Conservation (phyloP, 2,113 vertebrate species). For the Ramphastos sulfuratus region DNA sequence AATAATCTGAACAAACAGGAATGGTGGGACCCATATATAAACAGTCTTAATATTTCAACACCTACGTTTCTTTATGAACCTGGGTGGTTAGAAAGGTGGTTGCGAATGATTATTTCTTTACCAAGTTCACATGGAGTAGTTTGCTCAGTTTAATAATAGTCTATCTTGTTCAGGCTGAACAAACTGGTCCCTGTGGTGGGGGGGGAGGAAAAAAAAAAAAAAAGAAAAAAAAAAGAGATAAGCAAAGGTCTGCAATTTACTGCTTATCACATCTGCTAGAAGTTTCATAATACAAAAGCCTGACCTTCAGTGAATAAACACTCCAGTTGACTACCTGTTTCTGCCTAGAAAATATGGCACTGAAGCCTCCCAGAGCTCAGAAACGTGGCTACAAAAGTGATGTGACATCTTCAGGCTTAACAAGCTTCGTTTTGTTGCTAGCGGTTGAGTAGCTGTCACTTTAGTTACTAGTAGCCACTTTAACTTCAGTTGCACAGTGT, state of each 20-base stretch:
- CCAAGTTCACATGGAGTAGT: slow-evolving; percentile 79
- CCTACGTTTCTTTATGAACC: slow-evolving; percentile 63
- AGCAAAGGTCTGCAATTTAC: slow-evolving; percentile 83
- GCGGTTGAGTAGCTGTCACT: slow-evolving; percentile 41
- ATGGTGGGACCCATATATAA: slow-evolving; percentile 69
- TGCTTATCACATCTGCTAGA: slow-evolving; percentile 89
- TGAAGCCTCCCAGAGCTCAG: slow-evolving; percentile 2
- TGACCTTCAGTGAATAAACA: slow-evolving; percentile 89
- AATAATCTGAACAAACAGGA: slow-evolving; percentile 69
- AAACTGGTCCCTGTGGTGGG: slow-evolving; percentile 77
- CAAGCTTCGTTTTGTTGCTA: slow-evolving; percentile 32
- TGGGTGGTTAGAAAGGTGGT: slow-evolving; percentile 66
- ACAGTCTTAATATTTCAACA: slow-evolving; percentile 75
- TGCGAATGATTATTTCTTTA: slow-evolving; percentile 80
- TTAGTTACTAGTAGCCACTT: slow-evolving; percentile 44
- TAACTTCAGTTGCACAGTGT: slow-evolving; percentile 26
- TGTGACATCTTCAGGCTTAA: slow-evolving; percentile 46
- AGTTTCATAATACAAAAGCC: slow-evolving; percentile 87
- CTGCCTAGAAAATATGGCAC: slow-evolving; percentile 60
- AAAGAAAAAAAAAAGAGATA: neutral
- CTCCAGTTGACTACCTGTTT: slow-evolving; percentile 72
- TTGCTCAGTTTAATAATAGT: slow-evolving; percentile 82
- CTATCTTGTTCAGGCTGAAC: slow-evolving; percentile 81
- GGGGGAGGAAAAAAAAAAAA: no score
- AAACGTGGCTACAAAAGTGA: slow-evolving; percentile 23